Conservation (phyloP, 2,797 vertebrate genomes). For the Numenius phaeopus region DNA sequence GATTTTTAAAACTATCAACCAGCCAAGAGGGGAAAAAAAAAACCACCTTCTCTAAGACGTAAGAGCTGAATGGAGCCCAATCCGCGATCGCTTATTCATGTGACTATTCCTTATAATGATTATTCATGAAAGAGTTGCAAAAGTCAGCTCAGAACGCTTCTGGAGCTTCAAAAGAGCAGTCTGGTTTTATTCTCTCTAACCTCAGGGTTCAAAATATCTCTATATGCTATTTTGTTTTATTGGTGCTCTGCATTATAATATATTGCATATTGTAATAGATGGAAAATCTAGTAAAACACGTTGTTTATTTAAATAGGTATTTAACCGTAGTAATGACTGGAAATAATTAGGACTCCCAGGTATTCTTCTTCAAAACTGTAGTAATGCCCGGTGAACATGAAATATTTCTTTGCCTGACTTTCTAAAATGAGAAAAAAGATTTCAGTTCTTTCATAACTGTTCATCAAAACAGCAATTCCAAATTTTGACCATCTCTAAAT, state of each 20-base stretch:
- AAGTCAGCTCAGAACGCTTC: slow-evolving; percentile 18
- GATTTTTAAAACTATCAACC: background rate
- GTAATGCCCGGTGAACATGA: background rate
- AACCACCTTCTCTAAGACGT: background rate
- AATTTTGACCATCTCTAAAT: background rate
- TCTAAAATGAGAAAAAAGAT: background rate
- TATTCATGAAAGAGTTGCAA: slow-evolving; percentile 43
- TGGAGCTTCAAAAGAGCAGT: slow-evolving; percentile 41
- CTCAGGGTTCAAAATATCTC: slow-evolving; percentile 65
- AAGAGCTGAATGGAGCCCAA: background rate
- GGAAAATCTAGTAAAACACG: slow-evolving; percentile 54
- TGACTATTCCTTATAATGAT: background rate
- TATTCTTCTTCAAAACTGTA: slow-evolving; percentile 8
- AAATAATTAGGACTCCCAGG: slow-evolving; percentile 40
- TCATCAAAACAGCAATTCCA: background rate
- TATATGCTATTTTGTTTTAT: slow-evolving; percentile 2
- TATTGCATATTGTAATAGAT: slow-evolving; percentile 18
- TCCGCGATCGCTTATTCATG: background rate
- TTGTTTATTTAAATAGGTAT: slow-evolving; percentile 48
- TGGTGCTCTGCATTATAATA: slow-evolving; percentile 35
- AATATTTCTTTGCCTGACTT: background rate
- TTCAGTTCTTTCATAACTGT: background rate
- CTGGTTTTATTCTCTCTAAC: slow-evolving; percentile 47
- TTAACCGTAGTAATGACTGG: slow-evolving; percentile 24
- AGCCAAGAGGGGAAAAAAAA: background rate